Evolutionary conservation across 2,888 invertebrate species (phyloP), one percentile per base, ranked within the genome.

Genomic region (Entomobrya multifasciata): DNA sequence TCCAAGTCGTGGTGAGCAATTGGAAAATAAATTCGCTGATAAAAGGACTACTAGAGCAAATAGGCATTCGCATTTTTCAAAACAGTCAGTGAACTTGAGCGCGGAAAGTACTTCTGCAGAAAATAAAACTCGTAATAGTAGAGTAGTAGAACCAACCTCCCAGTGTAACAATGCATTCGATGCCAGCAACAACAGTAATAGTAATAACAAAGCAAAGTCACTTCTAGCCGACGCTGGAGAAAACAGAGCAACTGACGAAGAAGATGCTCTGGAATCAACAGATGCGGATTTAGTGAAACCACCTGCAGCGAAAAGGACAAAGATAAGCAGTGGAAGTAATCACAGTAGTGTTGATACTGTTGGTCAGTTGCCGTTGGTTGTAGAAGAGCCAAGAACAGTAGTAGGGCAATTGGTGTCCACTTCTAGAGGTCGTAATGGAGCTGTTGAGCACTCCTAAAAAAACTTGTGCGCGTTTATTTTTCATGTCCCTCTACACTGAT

Each of bases 221-320:
- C 57, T 20, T 22, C 76, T 65, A 11, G 13, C 55, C 15, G 76
- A 83, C 25, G 74, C n/a, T n/a, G 25, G 20, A 2, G 67, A 84
- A 13, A 65, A 55, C 17, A 77, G 76, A 67, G 55, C 36, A 47
- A 77, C 77, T 55, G 84, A 84, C 30, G 77, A 78, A 15, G 84
- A 77, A 13, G 84, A 84, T 11, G 49, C 65, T 17, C 41, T 67
- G 22, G 77, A 67, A n/a, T n/a, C n/a, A n/a, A n/a, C n/a, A n/a
- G n/a, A n/a, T 52, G 65, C 84, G 22, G 84, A 84, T 27, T 47
- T 55, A 22, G 76, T 84, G 55, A 86, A 76, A 65, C 67, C 84
- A 0, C 87, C 87, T 13, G 55, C 80, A 17, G 47, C 87, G n/a
- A 87, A 87, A 70, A 78, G 87, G 76, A 85, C 87, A 57, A 87